These are phyloP conservation scores for Capromys pilorides DNA, from an alignment of 2,797 vertebrate genomes.

Conservation along the genomic window DNA sequence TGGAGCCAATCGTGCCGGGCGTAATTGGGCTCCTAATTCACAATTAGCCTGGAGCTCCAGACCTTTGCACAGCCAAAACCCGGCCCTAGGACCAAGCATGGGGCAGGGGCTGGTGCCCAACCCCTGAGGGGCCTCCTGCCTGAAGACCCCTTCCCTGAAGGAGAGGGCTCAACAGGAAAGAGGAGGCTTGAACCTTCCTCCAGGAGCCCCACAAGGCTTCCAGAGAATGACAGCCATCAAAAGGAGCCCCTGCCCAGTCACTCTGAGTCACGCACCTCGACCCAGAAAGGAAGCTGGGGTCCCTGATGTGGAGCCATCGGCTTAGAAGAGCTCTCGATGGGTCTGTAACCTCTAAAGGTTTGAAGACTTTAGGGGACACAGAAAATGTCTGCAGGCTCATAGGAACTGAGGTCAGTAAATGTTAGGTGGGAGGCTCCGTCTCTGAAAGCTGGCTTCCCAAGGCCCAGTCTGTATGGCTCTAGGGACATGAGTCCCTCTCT, in stretches of 20 bases:
- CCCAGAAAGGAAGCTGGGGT: neutral
- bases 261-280: neutral
- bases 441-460: neutral
- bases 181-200: neutral
- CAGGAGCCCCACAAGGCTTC: neutral
- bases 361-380: neutral
- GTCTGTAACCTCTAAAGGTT: neutral
- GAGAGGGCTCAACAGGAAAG: neutral
- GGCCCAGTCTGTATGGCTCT: neutral
- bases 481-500: neutral
- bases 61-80: slow-evolving; percentile 75
- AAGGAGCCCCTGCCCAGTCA: neutral
- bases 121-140: neutral
- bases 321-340: neutral
- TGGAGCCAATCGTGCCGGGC: slow-evolving; percentile 88
- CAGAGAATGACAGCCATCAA: neutral
- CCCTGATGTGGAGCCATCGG: neutral
- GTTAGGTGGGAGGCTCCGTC: accelerated
- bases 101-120: neutral
- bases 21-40: slow-evolving; percentile 94
- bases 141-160: neutral
- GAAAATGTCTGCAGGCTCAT: neutral
- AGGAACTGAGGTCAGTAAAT: neutral
- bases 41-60: slow-evolving; percentile 92
- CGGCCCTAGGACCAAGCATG: slow-evolving; percentile 44